phyloP scores from a whole-genome alignment of 2,113 vertebrate genomes.

The Entosphenus tridentatus region DNA sequence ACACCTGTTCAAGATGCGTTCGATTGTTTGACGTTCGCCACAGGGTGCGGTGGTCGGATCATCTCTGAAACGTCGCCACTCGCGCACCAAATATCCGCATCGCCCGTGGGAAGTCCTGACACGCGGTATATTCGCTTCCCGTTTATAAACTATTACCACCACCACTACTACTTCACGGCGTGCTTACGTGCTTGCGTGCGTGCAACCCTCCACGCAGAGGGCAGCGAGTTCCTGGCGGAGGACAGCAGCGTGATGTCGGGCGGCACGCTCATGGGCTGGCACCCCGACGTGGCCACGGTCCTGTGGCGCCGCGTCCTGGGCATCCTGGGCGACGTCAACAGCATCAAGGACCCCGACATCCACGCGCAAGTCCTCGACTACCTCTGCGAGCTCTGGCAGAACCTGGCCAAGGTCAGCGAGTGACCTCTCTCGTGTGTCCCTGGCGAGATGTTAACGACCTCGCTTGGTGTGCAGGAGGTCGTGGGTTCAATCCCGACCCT shows the following conservation, averaged over 20 bases:
- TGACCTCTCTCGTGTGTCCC: background rate
- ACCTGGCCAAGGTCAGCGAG: slow-evolving; percentile 62
- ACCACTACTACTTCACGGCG: background rate
- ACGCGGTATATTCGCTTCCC: too few species aligned
- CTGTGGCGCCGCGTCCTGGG: slow-evolving; percentile 83
- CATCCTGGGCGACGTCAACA: slow-evolving; percentile 86
- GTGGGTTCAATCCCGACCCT: too few species aligned
- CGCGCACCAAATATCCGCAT: too few species aligned
- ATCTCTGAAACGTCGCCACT: too few species aligned
- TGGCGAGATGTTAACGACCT: background rate
- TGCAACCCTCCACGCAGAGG: slow-evolving; percentile 30
- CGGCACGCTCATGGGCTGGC: slow-evolving; percentile 75
- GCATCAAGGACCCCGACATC: slow-evolving; percentile 61
- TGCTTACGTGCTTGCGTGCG: background rate
- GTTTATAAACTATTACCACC: too few species aligned
- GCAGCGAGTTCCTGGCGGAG: slow-evolving; percentile 65
- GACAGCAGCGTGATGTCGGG: slow-evolving; percentile 90
- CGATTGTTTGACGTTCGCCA: too few species aligned
- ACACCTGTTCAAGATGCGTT: too few species aligned
- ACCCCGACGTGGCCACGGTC: slow-evolving; percentile 76
- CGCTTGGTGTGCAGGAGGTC: too few species aligned
- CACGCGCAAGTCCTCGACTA: slow-evolving; percentile 69
- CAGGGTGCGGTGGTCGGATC: too few species aligned
- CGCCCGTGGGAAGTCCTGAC: too few species aligned
- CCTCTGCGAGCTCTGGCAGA: slow-evolving; percentile 84